Percentiles rank a stretch among this genome's conserved stretches.
phyloP scores from a whole-genome alignment of 2,797 vertebrate genomes.

The Aulostomus chinensis region DNA sequence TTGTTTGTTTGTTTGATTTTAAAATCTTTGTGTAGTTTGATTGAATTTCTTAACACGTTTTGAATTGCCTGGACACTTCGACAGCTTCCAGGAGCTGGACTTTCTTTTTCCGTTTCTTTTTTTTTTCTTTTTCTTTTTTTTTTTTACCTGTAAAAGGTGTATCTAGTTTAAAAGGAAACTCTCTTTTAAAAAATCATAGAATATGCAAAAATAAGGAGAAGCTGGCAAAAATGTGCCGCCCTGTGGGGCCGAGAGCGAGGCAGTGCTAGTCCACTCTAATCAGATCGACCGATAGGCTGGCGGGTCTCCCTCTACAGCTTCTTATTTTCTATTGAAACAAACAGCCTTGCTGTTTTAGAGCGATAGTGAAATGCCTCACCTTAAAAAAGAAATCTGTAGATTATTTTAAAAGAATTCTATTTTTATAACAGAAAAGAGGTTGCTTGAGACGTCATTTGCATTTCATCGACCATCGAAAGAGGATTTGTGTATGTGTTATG shows the following conservation, averaged over 20 bases:
- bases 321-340: conserved; percentile 81
- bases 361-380: conserved; percentile 83
- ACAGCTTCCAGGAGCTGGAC: conserved; percentile 82
- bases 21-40: conserved; percentile 86
- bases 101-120: conserved; percentile 65
- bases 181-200: conserved; percentile 75
- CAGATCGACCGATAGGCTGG: conserved; percentile 59
- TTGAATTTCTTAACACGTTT: conserved; percentile 85
- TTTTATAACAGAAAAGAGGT: conserved; percentile 84
- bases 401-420: conserved; percentile 86
- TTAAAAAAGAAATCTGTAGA: conserved; percentile 85
- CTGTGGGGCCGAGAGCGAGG: conserved; percentile 38
- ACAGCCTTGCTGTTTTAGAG: conserved; percentile 80
- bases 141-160: conserved; percentile 82
- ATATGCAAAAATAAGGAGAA: conserved; percentile 85
- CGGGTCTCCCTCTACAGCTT: conserved; percentile 71
- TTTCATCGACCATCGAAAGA: conserved; percentile 76
- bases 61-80: conserved; percentile 87
- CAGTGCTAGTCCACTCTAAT: conserved; percentile 56
- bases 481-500: conserved; percentile 74
- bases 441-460: conserved; percentile 82
- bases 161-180: conserved; percentile 80
- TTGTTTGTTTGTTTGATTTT: conserved; percentile 53
- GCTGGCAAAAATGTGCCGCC: conserved; percentile 61
- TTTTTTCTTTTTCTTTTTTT: conserved; percentile 46